These are phyloP conservation scores for Stichodactyla helianthus DNA, from an alignment of 64 coral and sea anemone genomes.

Conservation along the genomic window DNA sequence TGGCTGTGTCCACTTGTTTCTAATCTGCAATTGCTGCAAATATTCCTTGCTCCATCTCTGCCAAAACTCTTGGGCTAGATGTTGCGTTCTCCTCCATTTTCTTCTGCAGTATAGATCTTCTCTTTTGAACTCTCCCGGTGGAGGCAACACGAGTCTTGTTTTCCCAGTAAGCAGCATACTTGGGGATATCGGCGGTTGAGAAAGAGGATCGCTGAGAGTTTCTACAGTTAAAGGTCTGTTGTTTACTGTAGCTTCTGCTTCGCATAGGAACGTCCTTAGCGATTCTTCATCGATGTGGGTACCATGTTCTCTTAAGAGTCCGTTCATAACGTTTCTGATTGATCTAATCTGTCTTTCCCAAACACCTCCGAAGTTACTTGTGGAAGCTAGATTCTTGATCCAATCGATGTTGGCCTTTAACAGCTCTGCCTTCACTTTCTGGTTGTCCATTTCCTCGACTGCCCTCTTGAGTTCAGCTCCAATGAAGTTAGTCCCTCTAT, in stretches of 20 bases:
- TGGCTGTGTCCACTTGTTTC: too few relatives aligned
- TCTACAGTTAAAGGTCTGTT: conserved; percentile 54
- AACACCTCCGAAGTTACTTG: conserved; percentile 50
- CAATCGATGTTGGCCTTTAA: conserved; percentile 49
- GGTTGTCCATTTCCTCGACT: conserved; percentile 39
- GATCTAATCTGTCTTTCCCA: conserved; percentile 64
- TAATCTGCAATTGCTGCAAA: too few relatives aligned
- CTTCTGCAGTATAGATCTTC: too few relatives aligned
- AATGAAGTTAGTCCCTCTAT: conserved; percentile 35
- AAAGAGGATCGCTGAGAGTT: conserved; percentile 27
- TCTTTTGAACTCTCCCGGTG: too few relatives aligned
- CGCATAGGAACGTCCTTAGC: conserved; percentile 47
- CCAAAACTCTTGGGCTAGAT: too few relatives aligned
- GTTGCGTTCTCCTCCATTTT: too few relatives aligned
- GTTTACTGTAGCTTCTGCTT: conserved; percentile 49
- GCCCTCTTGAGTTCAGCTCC: conserved; percentile 45
- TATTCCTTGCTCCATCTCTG: too few relatives aligned
- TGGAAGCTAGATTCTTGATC: conserved; percentile 38
- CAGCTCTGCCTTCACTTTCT: conserved; percentile 46
- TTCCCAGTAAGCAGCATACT: conserved; percentile 43
- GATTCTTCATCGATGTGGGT: conserved; percentile 37
- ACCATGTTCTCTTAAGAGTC: conserved; percentile 33
- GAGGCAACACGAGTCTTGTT: conserved; percentile 7
- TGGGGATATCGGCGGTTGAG: conserved; percentile 35
- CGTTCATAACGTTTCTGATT: conserved; percentile 38